These are phyloP conservation scores for Drosophila kohkoa DNA, from an alignment of 1,140 invertebrate species.

Conservation along the genomic window DNA sequence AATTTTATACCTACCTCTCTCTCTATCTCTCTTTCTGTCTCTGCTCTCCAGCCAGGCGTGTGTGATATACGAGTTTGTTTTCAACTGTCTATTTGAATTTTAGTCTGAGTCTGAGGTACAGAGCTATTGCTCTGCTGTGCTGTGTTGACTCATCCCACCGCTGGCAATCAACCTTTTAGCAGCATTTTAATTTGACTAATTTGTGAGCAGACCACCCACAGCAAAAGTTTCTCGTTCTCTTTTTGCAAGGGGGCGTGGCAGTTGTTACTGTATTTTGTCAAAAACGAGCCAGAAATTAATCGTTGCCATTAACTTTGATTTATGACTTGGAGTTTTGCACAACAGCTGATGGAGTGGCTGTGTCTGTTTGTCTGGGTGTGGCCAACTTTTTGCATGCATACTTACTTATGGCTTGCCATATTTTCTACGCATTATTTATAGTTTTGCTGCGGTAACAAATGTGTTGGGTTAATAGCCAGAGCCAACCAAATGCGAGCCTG, in stretches of 20 bases:
- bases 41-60: conserved; percentile 34
- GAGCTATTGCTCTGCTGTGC: neutral
- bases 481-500: neutral
- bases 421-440: conserved; percentile 75
- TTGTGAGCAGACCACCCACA: conserved; percentile 38
- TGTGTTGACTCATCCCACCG: neutral
- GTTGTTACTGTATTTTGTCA: conserved; percentile 32
- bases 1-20: neutral
- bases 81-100: conserved; percentile 12
- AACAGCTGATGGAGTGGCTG: conserved; percentile 24
- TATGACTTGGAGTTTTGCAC: conserved; percentile 51
- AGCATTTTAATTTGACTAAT: conserved; percentile 62
- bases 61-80: conserved; percentile 64
- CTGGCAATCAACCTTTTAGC: conserved; percentile 28
- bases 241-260: conserved; percentile 17
- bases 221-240: conserved; percentile 26
- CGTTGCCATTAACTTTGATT: conserved; percentile 76
- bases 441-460: conserved; percentile 67
- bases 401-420: conserved; percentile 60
- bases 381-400: conserved; percentile 23
- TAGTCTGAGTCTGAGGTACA: too few species aligned
- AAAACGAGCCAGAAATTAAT: conserved; percentile 67
- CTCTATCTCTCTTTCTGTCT: neutral
- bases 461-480: conserved; percentile 60
- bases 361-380: conserved; percentile 39